A percentile compares a stretch with the other conserved stretches of the same genome.
Evolutionary conservation across 92 coral and sea anemone species (phyloP).

Genomic region (Palythoa caribaeorum): DNA sequence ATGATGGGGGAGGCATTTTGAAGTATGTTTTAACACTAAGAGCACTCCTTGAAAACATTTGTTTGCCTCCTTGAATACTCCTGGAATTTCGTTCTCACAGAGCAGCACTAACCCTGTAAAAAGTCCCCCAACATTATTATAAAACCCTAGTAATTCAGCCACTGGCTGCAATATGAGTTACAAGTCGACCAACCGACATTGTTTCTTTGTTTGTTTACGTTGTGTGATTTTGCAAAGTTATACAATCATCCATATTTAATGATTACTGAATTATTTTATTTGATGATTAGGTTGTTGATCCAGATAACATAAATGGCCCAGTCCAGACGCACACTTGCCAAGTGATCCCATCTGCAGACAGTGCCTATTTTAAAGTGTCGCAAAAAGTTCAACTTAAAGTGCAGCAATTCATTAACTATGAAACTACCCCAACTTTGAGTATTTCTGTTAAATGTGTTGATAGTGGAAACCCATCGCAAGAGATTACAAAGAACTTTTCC

Average conservation of each 20-base stretch:
- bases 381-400: slow-evolving; percentile 71
- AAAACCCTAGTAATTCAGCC: no score
- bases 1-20: no score
- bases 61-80: no score
- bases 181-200: no score
- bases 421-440: slow-evolving; percentile 53
- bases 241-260: not conserved
- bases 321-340: slow-evolving; percentile 83
- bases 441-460: slow-evolving; percentile 84
- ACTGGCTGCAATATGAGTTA: no score
- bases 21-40: no score
- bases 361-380: slow-evolving; percentile 66
- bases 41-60: no score
- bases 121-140: no score
- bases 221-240: not conserved
- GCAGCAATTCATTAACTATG: slow-evolving; percentile 68
- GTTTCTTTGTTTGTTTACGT: no score
- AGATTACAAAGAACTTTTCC: slow-evolving; percentile 58
- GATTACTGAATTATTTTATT: not conserved
- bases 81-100: no score
- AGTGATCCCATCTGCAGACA: slow-evolving; percentile 64
- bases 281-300: slow-evolving; percentile 81
- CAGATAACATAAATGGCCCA: slow-evolving; percentile 79
- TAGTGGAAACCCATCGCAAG: slow-evolving; percentile 74
- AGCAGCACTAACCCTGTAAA: no score